Evolutionary conservation across 2,888 invertebrate genomes (phyloP).

Genomic region (Epiblema foenella): DNA sequence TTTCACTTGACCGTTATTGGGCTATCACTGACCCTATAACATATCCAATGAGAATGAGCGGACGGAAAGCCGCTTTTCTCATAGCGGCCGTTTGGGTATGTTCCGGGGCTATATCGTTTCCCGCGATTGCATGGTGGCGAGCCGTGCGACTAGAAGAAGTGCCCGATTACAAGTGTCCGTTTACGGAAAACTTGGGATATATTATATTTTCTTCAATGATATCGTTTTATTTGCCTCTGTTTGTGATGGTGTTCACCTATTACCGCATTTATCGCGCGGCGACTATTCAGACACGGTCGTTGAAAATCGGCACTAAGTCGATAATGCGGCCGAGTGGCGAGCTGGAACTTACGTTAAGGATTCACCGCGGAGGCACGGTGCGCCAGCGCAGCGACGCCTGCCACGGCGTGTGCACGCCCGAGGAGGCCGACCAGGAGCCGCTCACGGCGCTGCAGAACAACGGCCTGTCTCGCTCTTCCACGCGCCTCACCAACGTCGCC

Average conservation of each 20-base stretch:
- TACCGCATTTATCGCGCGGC: constrained; percentile 98
- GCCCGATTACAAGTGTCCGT: constrained; percentile 94
- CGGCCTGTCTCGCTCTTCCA: constrained; percentile 89
- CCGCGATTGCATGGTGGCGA: constrained; percentile 98
- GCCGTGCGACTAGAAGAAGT: constrained; percentile 92
- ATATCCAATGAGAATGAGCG: constrained; percentile 97
- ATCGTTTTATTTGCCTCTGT: constrained; percentile 98
- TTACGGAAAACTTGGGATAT: constrained; percentile 98
- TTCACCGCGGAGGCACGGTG: constrained; percentile 95
- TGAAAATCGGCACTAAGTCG: constrained; percentile 96
- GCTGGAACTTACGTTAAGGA: constrained; percentile 94
- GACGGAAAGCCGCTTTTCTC: constrained; percentile 92
- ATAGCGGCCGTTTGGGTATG: constrained; percentile 98
- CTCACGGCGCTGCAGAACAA: constrained; percentile 91
- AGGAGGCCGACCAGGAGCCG: constrained; percentile 89
- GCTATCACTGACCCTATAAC: constrained; percentile 99
- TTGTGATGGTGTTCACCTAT: constrained; percentile 99
- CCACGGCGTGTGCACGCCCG: constrained; percentile 87
- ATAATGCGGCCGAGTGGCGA: constrained; percentile 94
- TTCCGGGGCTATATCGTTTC: constrained; percentile 98
- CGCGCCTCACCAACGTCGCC: constrained; percentile 86
- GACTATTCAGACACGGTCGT: constrained; percentile 94
- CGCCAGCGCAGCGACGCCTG: constrained; percentile 84
- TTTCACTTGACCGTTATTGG: constrained; percentile 98
- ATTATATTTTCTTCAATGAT: constrained; percentile 98